Evolutionary conservation across 1,140 invertebrate species (phyloP).

Genomic region (Bombus sylvicola): DNA sequence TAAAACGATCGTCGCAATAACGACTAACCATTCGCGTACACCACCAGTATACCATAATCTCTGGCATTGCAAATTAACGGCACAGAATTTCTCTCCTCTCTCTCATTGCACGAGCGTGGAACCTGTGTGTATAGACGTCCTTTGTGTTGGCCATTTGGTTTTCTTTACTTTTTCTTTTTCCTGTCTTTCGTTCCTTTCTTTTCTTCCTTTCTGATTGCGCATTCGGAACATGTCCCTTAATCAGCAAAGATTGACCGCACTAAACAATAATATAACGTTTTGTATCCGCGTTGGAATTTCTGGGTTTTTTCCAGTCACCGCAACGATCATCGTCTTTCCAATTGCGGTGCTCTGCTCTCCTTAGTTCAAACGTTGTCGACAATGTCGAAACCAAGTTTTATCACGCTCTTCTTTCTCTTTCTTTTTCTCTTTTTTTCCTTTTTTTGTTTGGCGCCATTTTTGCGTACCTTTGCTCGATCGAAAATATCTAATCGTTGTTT

Average conservation of each 20-base stretch:
- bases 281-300: background rate
- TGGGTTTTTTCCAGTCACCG: background rate
- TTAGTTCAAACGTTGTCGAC: background rate
- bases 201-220: background rate
- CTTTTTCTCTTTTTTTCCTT: no score
- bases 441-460: background rate
- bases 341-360: background rate
- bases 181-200: background rate
- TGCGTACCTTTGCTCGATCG: background rate
- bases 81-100: conserved; percentile 22
- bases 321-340: background rate
- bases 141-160: background rate
- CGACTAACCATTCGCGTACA: conserved; percentile 12
- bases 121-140: conserved; percentile 65
- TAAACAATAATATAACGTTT: conserved; percentile 8
- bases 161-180: background rate
- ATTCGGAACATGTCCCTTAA: background rate
- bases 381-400: background rate
- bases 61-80: conserved; percentile 22
- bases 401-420: no score
- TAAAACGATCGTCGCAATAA: conserved; percentile 12
- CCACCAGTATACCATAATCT: background rate
- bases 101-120: conserved; percentile 64
- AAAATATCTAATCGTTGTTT: background rate
- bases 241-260: background rate